Conservation (phyloP, 2,797 vertebrate species). For the Poeciliopsis turneri region DNA sequence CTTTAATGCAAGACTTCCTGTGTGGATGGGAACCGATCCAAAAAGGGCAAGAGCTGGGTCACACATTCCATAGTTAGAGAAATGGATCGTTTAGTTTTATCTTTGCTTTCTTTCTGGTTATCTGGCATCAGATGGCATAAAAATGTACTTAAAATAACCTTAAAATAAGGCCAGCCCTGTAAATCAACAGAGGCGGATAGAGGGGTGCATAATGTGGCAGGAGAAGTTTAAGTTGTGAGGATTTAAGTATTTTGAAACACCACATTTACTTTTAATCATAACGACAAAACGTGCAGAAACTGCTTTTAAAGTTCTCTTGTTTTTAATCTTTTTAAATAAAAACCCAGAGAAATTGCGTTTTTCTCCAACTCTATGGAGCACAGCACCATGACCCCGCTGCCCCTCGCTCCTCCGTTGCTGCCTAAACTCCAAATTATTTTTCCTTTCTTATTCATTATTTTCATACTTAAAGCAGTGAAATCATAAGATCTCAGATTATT, state of each 20-base stretch:
- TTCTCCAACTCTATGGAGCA: neutral
- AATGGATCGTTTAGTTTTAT: slow-evolving; percentile 39
- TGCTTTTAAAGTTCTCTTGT: neutral
- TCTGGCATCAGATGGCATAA: slow-evolving; percentile 41
- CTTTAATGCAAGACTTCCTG: slow-evolving; percentile 76
- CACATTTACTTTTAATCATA: neutral
- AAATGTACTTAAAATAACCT: slow-evolving; percentile 29
- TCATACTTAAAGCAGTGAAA: neutral
- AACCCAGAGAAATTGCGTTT: neutral
- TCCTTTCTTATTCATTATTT: neutral
- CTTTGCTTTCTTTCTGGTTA: slow-evolving; percentile 40
- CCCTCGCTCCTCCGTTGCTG: neutral
- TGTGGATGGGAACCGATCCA: slow-evolving; percentile 69
- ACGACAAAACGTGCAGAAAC: neutral
- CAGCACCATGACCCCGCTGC: neutral
- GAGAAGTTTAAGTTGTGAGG: neutral
- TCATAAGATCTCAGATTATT: neutral
- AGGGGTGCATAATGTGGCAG: slow-evolving; percentile 9
- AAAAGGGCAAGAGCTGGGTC: slow-evolving; percentile 64
- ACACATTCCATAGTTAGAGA: slow-evolving; percentile 68
- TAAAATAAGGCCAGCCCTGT: slow-evolving; percentile 41
- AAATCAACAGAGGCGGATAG: slow-evolving; percentile 43
- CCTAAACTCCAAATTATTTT: neutral
- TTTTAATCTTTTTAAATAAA: neutral
- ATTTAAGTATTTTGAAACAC: neutral